Conservation (phyloP, 2,797 vertebrate genomes). For the Rhynchotus rufescens region DNA sequence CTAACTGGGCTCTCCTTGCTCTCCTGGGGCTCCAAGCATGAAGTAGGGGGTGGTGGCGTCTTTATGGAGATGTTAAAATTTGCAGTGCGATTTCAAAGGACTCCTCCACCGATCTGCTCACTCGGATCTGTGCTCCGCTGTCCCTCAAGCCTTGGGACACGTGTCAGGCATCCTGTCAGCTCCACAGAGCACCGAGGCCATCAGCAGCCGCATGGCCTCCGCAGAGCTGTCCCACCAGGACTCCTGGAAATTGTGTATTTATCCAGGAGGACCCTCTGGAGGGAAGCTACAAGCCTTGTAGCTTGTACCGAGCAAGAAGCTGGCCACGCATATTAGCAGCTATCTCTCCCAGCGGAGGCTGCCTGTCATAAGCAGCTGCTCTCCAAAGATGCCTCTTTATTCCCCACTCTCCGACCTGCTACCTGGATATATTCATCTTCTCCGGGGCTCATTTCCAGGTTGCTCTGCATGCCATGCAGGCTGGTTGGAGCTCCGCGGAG, state of each 20-base stretch:
- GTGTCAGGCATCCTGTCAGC: not conserved
- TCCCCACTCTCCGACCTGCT: not conserved
- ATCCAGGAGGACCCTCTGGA: conserved; percentile 3
- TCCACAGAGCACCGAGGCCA: not conserved
- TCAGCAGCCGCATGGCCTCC: not conserved
- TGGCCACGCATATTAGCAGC: conserved; percentile 4
- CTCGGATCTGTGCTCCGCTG: not conserved
- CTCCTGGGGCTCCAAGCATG: not conserved
- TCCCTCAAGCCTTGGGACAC: no score
- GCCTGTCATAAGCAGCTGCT: not conserved
- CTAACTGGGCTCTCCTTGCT: not conserved
- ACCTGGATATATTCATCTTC: not conserved
- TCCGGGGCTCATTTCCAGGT: not conserved
- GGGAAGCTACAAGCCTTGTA: conserved; percentile 38
- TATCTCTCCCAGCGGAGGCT: not conserved
- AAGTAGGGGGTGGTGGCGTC: not conserved
- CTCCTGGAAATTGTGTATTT: conserved; percentile 41
- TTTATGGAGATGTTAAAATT: not conserved
- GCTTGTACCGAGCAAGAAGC: not conserved
- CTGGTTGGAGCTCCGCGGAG: not conserved
- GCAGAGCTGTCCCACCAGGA: conserved; percentile 36
- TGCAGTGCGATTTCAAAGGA: not conserved
- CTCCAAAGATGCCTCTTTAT: not conserved
- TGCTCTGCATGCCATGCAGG: accelerated
- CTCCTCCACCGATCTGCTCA: no score